Evolutionary conservation across 2,797 vertebrate genomes (phyloP), one percentile per base, ranked within the genome.

Genomic region (Acipenser transmontanus): DNA sequence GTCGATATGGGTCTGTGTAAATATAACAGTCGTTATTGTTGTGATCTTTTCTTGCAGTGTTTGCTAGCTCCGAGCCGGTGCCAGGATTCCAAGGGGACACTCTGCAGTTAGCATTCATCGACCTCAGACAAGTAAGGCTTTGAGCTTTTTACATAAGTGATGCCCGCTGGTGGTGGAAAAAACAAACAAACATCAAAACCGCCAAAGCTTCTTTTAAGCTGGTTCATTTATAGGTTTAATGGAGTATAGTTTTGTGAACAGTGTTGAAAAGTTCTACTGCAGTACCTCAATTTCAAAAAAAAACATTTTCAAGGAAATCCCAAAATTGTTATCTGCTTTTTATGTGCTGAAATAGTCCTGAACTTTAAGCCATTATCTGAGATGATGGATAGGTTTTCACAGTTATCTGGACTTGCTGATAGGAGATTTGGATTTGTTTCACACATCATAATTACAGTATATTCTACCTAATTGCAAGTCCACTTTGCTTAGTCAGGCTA

Each of bases 51-150:
- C 65, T 65, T 73, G 64, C 80, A 99, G 97, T 98, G 84, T 99
- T 99, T 85, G 96, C 97, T 80, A 97, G 93, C 87, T 99, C 97
- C 66, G 97, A 98, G 76, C 97, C 97, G 1, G 97, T 99, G 60
- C 96, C 96, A 66, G 97, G 96, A 78, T 98, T 99, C 83, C 96
- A 99, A 77, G 97, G 96, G 76, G 97, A 99, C 87, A 98, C 96
- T 14, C 89, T 99, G 70, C 96, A 98, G 80, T 89, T 99, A 85
- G 97, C 97, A 51, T 99, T 99, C 87, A 97, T 98, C 69, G 94
- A 99, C 83, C 91, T 99, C 72, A 90, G 97, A 92, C 97, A 99
- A 93, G 97, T 98, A 93, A 92, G 82, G 78, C 74, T 57, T 75
- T 63, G 56, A 66, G 63, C 68, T 69, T 68, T 66, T 51, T 11